Evolutionary conservation across 1,140 invertebrate species (phyloP).

Genomic region (Leucophenga varia): DNA sequence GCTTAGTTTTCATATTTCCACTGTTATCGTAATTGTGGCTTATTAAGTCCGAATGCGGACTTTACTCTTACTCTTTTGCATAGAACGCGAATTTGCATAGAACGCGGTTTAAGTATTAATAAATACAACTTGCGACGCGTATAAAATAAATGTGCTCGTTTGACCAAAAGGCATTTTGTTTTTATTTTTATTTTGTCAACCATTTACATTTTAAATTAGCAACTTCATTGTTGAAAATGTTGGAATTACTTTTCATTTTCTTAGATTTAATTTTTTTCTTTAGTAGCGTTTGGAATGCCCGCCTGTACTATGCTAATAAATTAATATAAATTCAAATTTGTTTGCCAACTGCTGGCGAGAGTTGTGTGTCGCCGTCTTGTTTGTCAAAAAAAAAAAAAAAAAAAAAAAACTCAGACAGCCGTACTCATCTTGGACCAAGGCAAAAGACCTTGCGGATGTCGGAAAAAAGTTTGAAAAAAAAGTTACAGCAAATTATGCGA

Average conservation of each 20-base stretch:
- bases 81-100: too few species aligned
- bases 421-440: too few species aligned
- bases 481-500: conserved; percentile 13
- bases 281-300: too few species aligned
- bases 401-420: conserved; percentile 18
- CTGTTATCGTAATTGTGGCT: too few species aligned
- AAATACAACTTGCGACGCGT: conserved; percentile 28
- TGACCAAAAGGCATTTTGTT: conserved; percentile 16
- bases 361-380: too few species aligned
- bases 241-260: conserved; percentile 49
- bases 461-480: conserved; percentile 47
- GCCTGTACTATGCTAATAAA: conserved; percentile 52
- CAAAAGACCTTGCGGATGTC: too few species aligned
- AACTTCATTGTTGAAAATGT: conserved; percentile 47
- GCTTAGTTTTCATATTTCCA: too few species aligned
- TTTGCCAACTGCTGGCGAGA: conserved; percentile 50
- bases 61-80: too few species aligned
- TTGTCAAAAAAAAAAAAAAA: conserved; percentile 18
- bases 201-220: conserved; percentile 54
- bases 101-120: conserved; percentile 28
- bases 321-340: conserved; percentile 55
- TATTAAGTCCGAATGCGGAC: too few species aligned
- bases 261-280: conserved; percentile 9
- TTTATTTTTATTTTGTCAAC: conserved; percentile 26
- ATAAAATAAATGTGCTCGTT: too few species aligned